A percentile compares a stretch with the other conserved stretches of the same genome.
These are phyloP conservation scores for Microchirus variegatus DNA, from an alignment of 2,797 vertebrate species.

Conservation along the genomic window DNA sequence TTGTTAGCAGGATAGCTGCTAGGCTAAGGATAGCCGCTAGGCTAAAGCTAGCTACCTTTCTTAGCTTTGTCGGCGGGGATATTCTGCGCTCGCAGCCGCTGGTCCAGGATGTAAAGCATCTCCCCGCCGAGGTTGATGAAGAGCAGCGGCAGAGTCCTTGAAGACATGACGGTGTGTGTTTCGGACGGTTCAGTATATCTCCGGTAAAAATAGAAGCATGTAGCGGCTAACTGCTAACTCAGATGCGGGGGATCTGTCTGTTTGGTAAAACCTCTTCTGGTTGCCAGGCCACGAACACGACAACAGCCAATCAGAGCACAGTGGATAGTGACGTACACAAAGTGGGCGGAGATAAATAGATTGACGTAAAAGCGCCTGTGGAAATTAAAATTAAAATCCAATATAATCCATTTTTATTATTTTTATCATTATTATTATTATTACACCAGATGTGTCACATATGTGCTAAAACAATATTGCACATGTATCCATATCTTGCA, in stretches of 20 bases:
- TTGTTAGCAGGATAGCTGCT: constrained; percentile 48
- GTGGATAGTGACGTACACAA: neutral
- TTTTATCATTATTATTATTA: no score
- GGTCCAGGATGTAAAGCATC: constrained; percentile 99
- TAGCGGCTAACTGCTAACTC: constrained; percentile 20
- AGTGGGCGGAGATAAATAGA: neutral
- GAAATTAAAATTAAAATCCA: no score
- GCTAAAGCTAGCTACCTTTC: constrained; percentile 86
- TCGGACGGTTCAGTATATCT: neutral
- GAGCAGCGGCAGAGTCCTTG: constrained; percentile 91
- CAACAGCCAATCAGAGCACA: constrained; percentile 69
- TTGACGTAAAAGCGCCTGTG: no score
- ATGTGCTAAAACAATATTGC: no score
- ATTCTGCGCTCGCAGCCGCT: constrained; percentile 94
- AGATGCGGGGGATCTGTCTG: constrained; percentile 7
- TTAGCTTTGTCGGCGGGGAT: constrained; percentile 95
- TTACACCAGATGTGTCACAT: no score
- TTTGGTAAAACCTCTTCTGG: constrained; percentile 72
- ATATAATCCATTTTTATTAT: no score
- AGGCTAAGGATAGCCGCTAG: constrained; percentile 52
- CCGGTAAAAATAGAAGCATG: neutral
- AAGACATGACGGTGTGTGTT: constrained; percentile 84
- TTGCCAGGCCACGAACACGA: constrained; percentile 85
- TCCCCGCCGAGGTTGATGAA: constrained; percentile 98
- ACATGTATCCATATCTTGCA: no score